Evolutionary conservation across 2,797 vertebrate genomes (phyloP).

Genomic region (Sebastes flavidus): DNA sequence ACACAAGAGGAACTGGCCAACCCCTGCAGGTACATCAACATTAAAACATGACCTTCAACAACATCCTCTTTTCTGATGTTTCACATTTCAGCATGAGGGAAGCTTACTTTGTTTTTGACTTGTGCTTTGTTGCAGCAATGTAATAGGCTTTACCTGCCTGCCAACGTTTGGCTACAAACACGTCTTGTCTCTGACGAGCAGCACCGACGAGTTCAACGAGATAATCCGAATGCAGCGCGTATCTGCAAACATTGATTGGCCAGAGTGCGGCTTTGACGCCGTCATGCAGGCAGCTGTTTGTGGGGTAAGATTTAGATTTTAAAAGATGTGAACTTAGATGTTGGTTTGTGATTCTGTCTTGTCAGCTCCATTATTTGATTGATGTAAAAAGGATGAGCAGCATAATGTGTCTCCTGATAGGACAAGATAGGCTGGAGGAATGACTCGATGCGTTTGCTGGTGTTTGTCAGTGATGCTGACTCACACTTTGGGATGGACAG

Average conservation of each 20-base stretch:
- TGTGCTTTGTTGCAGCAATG: slow-evolving; percentile 74
- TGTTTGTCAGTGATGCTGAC: slow-evolving; percentile 96
- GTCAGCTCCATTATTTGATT: not conserved
- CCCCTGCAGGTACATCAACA: slow-evolving; percentile 88
- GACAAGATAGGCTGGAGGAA: slow-evolving; percentile 98
- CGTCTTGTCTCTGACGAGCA: slow-evolving; percentile 90
- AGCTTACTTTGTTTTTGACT: not conserved
- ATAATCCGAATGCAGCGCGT: slow-evolving; percentile 89
- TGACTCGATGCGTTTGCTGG: slow-evolving; percentile 94
- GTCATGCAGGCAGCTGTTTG: slow-evolving; percentile 98
- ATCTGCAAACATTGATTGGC: slow-evolving; percentile 91
- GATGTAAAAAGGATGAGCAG: slow-evolving; percentile 19
- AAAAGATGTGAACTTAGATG: not conserved
- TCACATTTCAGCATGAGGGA: not conserved
- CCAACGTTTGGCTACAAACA: slow-evolving; percentile 96
- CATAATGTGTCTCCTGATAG: slow-evolving; percentile 71
- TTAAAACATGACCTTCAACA: not conserved
- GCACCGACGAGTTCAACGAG: slow-evolving; percentile 91
- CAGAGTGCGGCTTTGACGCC: slow-evolving; percentile 96
- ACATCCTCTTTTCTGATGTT: not conserved
- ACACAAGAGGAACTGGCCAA: slow-evolving; percentile 87
- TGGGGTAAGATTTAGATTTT: slow-evolving; percentile 83
- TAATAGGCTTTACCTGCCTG: slow-evolving; percentile 74
- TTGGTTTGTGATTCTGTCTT: not conserved
- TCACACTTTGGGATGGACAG: slow-evolving; percentile 99